These are phyloP conservation scores for Pogonus chalceus DNA, from an alignment of 1,140 invertebrate species.

Conservation along the genomic window DNA sequence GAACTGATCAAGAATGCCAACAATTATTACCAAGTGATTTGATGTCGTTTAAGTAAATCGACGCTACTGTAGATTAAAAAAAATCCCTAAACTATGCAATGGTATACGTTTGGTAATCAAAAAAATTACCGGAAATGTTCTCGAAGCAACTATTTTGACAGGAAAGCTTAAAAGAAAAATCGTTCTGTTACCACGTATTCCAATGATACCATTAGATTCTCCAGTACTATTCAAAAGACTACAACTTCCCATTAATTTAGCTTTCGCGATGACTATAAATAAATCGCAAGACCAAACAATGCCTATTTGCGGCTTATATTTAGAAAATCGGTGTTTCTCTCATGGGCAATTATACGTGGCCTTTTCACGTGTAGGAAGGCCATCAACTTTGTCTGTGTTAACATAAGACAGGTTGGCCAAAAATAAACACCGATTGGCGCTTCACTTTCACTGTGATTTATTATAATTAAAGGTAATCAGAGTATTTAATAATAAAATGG, in stretches of 20 bases:
- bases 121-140: conserved; percentile 32
- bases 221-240: conserved; percentile 32
- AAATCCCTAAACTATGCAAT: conserved; percentile 31
- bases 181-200: conserved; percentile 35
- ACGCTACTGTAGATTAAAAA: conserved; percentile 29
- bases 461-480: too few relatives aligned
- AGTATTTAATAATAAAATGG: too few relatives aligned
- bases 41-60: conserved; percentile 31
- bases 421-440: too few relatives aligned
- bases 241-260: conserved; percentile 40
- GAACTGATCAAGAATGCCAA: not conserved
- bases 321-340: conserved; percentile 25
- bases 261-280: conserved; percentile 43
- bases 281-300: conserved; percentile 41
- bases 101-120: conserved; percentile 35
- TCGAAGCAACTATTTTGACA: conserved; percentile 36
- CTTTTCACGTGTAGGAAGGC: conserved; percentile 28
- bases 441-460: too few relatives aligned
- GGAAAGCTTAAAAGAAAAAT: conserved; percentile 35
- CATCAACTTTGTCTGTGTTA: too few relatives aligned
- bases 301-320: conserved; percentile 26
- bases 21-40: conserved; percentile 21
- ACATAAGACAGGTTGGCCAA: too few relatives aligned
- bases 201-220: conserved; percentile 23
- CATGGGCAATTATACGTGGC: conserved; percentile 32